Base-by-base conservation (phyloP, 2,113 vertebrate genomes). In the Elaphurus davidianus region DNA sequence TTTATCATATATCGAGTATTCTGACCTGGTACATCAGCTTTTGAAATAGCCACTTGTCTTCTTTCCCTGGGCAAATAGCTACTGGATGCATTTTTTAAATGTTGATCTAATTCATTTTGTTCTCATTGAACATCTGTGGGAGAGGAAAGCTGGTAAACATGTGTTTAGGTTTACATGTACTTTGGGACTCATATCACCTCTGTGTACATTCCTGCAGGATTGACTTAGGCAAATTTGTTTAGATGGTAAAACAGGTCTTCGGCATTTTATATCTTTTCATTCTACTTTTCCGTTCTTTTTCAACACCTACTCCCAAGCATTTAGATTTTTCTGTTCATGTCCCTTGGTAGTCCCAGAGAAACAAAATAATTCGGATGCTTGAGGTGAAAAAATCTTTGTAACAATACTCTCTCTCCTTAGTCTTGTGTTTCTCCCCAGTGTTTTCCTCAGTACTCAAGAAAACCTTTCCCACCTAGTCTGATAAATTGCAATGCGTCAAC, bases 1-100 rank as follows among this genome's bases (percentile, higher is more conserved):
- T 98, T 98, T 98, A 98, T 97, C 98, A 93, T 97, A 92, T 95
- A 97, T 94, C 91, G 93, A 98, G 84, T 87, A 93, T 97, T 96
- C 97, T 98, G 97, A 98, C 98, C 97, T 91, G 71, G 82, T 94
- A 81, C 62, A 93, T 94, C 94, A 90, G 96, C 94, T 93, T 98
- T 96, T 50, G 90, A 97, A 97, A 97, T 95, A 96, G 83, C 94
- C 95, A 93, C 96, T 98, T 97, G 93, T 98, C 95, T 97, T 93
- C 55, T 90, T 91, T 97, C 97, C 71, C 55, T 91, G 89, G 50
- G 86, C 86, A 97, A 93, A 97, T 83, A 97, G 78, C 86, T 96
- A 97, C 82, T 93, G 93, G 92, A 94, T 94, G 96, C 86, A 74
- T 95, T 96, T 98, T 96, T 71, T 21, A 91, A 96, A 96, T 71